Percentiles rank a stretch among this genome's conserved stretches.
Evolutionary conservation across 2,113 vertebrate species (phyloP).

Genomic region (Malaclemys terrapin): DNA sequence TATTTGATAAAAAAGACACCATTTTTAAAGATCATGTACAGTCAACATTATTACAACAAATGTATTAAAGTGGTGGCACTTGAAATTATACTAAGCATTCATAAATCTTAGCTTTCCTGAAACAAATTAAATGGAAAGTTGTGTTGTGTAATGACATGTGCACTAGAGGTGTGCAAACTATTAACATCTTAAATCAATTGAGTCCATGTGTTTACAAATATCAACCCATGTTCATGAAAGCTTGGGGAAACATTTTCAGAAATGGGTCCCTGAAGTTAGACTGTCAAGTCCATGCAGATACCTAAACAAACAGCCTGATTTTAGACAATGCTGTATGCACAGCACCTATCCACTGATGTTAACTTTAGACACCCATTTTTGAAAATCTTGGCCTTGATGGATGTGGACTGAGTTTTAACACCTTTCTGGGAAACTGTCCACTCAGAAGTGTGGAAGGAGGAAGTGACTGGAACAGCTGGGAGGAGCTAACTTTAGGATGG

Average conservation of each 20-base stretch:
- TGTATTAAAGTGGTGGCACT: not conserved
- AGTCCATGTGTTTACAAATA: not conserved
- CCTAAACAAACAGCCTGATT: not conserved
- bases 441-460: not conserved
- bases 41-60: not conserved
- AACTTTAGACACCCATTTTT: not conserved
- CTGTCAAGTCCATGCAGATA: not conserved
- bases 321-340: not conserved
- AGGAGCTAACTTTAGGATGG: accelerated
- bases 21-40: not conserved
- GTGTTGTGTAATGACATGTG: not conserved
- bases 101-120: not conserved
- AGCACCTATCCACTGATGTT: not conserved
- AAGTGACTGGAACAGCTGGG: not conserved
- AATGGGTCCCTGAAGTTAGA: not conserved
- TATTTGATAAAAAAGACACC: not conserved
- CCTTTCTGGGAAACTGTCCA: not conserved
- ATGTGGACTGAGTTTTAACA: not conserved
- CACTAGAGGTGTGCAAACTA: not conserved
- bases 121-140: not conserved
- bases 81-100: not conserved
- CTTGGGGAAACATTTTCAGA: not conserved
- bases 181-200: not conserved
- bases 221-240: not conserved
- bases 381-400: not conserved